Percentiles rank a stretch among this genome's conserved stretches.
These are phyloP conservation scores for Falco biarmicus DNA, from an alignment of 2,797 vertebrate genomes.

Conservation along the genomic window DNA sequence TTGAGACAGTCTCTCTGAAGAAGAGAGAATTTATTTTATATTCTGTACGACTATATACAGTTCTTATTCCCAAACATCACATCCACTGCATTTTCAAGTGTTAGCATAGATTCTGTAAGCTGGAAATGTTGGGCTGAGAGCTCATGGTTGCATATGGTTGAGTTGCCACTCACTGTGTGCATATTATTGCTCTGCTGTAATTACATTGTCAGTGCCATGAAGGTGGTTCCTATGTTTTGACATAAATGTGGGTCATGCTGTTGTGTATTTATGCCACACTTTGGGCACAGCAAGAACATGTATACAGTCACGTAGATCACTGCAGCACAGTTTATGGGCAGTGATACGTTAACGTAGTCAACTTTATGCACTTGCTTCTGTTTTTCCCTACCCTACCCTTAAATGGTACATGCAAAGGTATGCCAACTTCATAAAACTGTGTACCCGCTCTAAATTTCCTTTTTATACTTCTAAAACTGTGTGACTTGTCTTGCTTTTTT, in stretches of 20 bases:
- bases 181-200: neutral
- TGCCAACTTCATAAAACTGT: neutral
- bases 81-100: neutral
- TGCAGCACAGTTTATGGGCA: neutral
- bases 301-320: neutral
- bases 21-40: neutral
- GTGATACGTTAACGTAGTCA: neutral
- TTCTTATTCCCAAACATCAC: neutral
- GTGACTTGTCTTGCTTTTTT: neutral
- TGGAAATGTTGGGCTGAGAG: neutral
- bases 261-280: neutral
- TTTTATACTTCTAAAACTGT: neutral
- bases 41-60: neutral
- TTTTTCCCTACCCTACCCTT: neutral
- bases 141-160: rapidly evolving
- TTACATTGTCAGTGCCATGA: neutral
- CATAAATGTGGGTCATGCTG: neutral
- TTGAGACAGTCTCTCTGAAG: neutral
- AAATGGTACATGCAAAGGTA: neutral
- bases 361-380: neutral
- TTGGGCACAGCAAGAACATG: neutral
- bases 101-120: neutral
- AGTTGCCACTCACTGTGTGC: neutral
- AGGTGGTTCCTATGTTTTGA: neutral
- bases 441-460: neutral